A percentile compares a stretch with the other conserved stretches of the same genome.
These are phyloP conservation scores for Paramuricea clavata DNA, from an alignment of 92 coral and sea anemone genomes.

Conservation along the genomic window DNA sequence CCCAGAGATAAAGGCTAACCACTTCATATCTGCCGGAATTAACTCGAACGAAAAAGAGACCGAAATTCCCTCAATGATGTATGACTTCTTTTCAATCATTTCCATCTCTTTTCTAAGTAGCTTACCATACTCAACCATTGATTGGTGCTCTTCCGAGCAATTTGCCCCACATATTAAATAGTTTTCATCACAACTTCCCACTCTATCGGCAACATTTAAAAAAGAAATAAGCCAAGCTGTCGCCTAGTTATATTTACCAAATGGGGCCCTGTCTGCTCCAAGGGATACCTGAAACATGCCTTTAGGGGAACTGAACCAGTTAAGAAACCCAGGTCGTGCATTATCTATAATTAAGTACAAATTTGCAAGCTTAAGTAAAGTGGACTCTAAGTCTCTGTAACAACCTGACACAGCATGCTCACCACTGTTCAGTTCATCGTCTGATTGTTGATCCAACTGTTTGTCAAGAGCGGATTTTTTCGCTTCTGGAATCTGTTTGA, in stretches of 20 bases:
- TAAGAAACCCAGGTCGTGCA: constrained; percentile 39
- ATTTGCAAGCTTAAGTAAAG: constrained; percentile 48
- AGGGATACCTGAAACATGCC: constrained; percentile 42
- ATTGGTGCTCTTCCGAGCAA: constrained; percentile 52
- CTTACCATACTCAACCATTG: constrained; percentile 46
- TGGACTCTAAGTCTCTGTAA: constrained; percentile 56
- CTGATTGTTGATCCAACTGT: not conserved
- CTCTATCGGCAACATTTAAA: too few relatives aligned
- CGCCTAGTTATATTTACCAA: too few relatives aligned
- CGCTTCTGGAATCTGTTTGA: constrained; percentile 52
- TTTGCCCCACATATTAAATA: too few relatives aligned
- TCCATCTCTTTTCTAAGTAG: constrained; percentile 52
- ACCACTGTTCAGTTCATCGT: too few relatives aligned
- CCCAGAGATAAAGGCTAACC: too few relatives aligned
- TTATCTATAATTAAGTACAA: too few relatives aligned
- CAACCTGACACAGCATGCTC: too few relatives aligned
- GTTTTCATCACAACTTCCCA: too few relatives aligned
- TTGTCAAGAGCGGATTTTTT: not conserved
- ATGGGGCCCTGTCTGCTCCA: constrained; percentile 49
- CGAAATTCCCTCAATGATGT: too few relatives aligned
- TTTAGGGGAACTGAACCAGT: constrained; percentile 53
- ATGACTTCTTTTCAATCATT: constrained; percentile 41
- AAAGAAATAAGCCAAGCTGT: too few relatives aligned
- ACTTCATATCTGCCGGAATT: too few relatives aligned
- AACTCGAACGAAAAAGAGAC: too few relatives aligned